phyloP scores from a whole-genome alignment of 1,140 invertebrate genomes.

The Heliconius melpomene region DNA sequence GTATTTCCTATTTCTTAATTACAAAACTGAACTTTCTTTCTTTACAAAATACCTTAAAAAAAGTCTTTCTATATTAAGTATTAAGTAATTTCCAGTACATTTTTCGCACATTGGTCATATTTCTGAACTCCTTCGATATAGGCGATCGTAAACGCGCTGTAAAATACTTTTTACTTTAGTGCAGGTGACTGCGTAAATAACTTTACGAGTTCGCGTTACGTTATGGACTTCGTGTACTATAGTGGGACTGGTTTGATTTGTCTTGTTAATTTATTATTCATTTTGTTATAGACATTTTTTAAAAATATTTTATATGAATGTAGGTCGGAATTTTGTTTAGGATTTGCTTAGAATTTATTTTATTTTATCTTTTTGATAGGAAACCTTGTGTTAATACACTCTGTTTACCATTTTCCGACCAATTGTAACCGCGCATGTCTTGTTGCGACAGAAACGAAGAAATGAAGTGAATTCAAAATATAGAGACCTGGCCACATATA shows the following conservation, averaged over 20 bases:
- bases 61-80: neutral
- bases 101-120: neutral
- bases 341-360: too few relatives aligned
- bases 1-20: too few relatives aligned
- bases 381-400: too few relatives aligned
- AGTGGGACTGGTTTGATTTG: slow-evolving; percentile 2
- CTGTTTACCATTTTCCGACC: too few relatives aligned
- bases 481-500: too few relatives aligned
- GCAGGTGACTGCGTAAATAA: slow-evolving; percentile 62
- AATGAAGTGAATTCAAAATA: too few relatives aligned
- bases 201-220: slow-evolving; percentile 46
- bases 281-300: neutral
- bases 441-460: too few relatives aligned
- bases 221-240: neutral
- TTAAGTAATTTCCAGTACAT: neutral
- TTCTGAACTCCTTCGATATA: neutral
- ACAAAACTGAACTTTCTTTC: too few relatives aligned
- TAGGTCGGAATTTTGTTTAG: too few relatives aligned
- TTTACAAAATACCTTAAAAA: neutral
- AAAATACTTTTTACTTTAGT: slow-evolving; percentile 42
- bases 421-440: too few relatives aligned
- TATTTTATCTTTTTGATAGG: too few relatives aligned
- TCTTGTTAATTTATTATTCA: neutral
- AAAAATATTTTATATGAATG: neutral
- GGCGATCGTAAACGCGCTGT: slow-evolving; percentile 34